Evolutionary conservation across 2,113 vertebrate species (phyloP).

Genomic region (Grammomys dolichurus): DNA sequence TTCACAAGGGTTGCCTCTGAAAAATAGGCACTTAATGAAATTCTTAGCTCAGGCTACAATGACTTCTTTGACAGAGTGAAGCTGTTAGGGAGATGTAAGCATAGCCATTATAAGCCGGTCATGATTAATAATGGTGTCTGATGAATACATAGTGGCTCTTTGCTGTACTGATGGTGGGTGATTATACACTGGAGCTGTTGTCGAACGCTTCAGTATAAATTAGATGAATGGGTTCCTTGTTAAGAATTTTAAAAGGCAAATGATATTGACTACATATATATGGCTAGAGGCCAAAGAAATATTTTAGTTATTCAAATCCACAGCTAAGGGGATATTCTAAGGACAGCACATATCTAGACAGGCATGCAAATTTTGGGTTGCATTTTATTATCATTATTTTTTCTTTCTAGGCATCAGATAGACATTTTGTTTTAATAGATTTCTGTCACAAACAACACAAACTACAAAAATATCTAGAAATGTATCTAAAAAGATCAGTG

Average conservation of each 20-base stretch:
- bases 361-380: slow-evolving; percentile 19
- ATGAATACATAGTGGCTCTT: slow-evolving; percentile 68
- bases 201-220: slow-evolving; percentile 56
- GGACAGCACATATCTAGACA: slow-evolving; percentile 29
- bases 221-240: slow-evolving; percentile 57
- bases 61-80: slow-evolving; percentile 67
- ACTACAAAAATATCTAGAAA: slow-evolving; percentile 51
- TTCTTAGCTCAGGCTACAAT: slow-evolving; percentile 63
- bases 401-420: slow-evolving; percentile 11
- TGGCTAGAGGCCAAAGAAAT: slow-evolving; percentile 58
- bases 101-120: slow-evolving; percentile 64
- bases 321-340: slow-evolving; percentile 52
- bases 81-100: slow-evolving; percentile 70
- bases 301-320: slow-evolving; percentile 56
- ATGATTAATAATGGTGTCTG: slow-evolving; percentile 76
- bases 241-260: slow-evolving; percentile 75
- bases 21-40: slow-evolving; percentile 65
- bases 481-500: slow-evolving; percentile 65
- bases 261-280: slow-evolving; percentile 58
- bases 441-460: slow-evolving; percentile 35
- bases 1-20: slow-evolving; percentile 63
- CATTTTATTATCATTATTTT: not conserved
- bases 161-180: slow-evolving; percentile 66
- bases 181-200: slow-evolving; percentile 64
- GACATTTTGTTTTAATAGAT: not conserved